A percentile compares a stretch with the other conserved stretches of the same genome.
phyloP scores from a whole-genome alignment of 2,113 vertebrate species.

The Myocastor coypus region DNA sequence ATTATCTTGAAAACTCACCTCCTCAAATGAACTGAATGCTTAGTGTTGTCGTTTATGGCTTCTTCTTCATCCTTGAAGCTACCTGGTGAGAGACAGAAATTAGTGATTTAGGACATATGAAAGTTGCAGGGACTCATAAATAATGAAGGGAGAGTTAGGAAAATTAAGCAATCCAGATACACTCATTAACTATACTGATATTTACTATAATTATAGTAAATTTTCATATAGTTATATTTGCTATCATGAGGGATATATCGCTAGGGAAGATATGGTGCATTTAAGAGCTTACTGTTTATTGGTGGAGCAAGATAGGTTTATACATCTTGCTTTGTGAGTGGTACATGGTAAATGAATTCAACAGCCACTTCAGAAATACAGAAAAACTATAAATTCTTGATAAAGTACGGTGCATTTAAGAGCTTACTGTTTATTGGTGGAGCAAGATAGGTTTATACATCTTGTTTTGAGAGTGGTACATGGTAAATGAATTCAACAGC shows the following conservation, averaged over 20 bases:
- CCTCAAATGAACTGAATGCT: background rate
- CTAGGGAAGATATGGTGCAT: background rate
- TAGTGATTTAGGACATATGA: background rate
- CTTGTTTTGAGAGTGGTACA: background rate
- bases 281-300: background rate
- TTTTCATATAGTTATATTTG: background rate
- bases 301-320: background rate
- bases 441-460: background rate
- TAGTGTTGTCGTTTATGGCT: background rate
- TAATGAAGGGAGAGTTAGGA: background rate
- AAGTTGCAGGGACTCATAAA: background rate
- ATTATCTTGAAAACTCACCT: too few species aligned
- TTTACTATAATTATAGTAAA: background rate
- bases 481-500: background rate
- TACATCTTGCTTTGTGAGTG: background rate
- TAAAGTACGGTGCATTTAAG: slow-evolving; percentile 19
- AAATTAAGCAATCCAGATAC: background rate
- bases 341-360: background rate
- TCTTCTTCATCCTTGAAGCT: background rate
- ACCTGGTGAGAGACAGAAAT: background rate
- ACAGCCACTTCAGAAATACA: background rate
- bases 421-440: background rate
- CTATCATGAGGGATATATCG: background rate
- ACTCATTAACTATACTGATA: background rate
- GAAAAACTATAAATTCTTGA: background rate